Evolutionary conservation across 2,888 invertebrate genomes (phyloP), one percentile per base, ranked within the genome.

Genomic region (Nomada ferruginata): DNA sequence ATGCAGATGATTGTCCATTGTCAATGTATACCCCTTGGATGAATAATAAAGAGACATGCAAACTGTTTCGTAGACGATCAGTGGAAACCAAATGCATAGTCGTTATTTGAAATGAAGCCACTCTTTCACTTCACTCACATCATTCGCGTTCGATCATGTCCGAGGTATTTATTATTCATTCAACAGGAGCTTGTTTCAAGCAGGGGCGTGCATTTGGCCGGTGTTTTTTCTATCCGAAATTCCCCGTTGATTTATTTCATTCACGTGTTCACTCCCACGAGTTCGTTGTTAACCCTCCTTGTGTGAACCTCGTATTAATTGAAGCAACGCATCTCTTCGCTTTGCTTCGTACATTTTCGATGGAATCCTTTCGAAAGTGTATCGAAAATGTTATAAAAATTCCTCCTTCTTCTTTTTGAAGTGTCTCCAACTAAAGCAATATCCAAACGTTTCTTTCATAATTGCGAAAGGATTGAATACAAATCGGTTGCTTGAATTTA

Each of bases 1-100:
- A 71, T 44, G 47, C 69, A 65, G 73, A 74, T 10, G 29, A 47
- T 29, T 87, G 82, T 85, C 66, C 70, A 64, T 29, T 73, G 66
- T 84, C 71, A 79, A 89, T 88, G 89, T 88, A 87, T 79, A 82
- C 64, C 15, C 84, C 89, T 91, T 93, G 93, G 92, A 93, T 93
- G 93, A 93, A 92, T 93, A 93, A 93, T 93, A 93, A 93, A 93
- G 90, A 87, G 85, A 79, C 79, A 87, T 84, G 81, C 75, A 71
- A 85, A 85, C 83, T 81, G 83, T 87, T 85, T 83, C 82, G 81
- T 81, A 84, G 71, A 83, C 65, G 68, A 77, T 64, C 84, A 79
- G 86, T 85, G 79, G 77, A 76, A 69, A 87, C 89, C 91, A 91
- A 92, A 92, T 92, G 92, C 92, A 91, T 87, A 91, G 90, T 92